Evolutionary conservation across 2,888 invertebrate species (phyloP).

Genomic region (Ecliptopera silaceata): DNA sequence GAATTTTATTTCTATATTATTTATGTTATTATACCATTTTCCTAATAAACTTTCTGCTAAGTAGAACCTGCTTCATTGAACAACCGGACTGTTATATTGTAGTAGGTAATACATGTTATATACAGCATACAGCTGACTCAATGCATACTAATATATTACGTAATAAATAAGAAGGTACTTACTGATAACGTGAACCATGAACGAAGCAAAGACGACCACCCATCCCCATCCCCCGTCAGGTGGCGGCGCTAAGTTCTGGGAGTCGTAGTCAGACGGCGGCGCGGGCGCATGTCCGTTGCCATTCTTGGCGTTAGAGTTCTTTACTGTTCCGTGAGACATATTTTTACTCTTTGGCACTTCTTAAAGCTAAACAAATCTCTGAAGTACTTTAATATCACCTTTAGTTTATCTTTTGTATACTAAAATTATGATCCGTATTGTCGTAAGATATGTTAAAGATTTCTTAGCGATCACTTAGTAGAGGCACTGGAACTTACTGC

Average conservation of each 20-base stretch:
- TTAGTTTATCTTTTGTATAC: constrained; percentile 25
- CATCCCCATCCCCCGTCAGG: constrained; percentile 98
- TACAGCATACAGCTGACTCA: no score
- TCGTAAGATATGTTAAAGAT: constrained; percentile 55
- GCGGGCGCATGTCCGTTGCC: constrained; percentile 56
- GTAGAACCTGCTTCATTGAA: no score
- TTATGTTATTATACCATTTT: no score
- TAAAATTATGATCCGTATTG: constrained; percentile 45
- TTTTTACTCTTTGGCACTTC: constrained; percentile 47
- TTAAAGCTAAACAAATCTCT: constrained; percentile 29
- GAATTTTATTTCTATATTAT: not conserved
- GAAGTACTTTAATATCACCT: constrained; percentile 39
- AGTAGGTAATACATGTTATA: no score
- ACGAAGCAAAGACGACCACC: constrained; percentile 96
- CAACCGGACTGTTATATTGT: no score
- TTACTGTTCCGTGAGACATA: constrained; percentile 69
- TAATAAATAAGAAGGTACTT: constrained; percentile 75
- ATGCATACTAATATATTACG: not conserved
- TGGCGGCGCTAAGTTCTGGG: constrained; percentile 84
- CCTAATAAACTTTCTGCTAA: no score
- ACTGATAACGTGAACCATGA: constrained; percentile 98
- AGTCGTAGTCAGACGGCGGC: constrained; percentile 56
- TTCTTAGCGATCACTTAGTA: constrained; percentile 35
- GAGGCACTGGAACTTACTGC: constrained; percentile 41
- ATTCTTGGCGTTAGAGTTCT: constrained; percentile 52